Conservation (phyloP, 2,888 invertebrate species). For the Leptarthrus brevirostris region DNA sequence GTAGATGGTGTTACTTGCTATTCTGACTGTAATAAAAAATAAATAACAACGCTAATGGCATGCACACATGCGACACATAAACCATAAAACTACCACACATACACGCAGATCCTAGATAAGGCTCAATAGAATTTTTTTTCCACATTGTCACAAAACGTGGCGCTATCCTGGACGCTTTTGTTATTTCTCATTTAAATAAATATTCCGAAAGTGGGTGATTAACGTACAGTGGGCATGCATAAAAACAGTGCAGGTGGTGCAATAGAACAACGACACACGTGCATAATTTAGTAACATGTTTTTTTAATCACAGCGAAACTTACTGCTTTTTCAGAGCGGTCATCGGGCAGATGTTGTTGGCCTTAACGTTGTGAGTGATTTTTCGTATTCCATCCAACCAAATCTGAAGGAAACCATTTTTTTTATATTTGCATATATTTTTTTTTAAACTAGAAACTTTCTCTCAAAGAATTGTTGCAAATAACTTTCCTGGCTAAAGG, state of each 20-base stretch:
- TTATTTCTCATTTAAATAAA: not conserved
- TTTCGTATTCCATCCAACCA: constrained; percentile 95
- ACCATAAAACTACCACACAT: not conserved
- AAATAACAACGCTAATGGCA: constrained; percentile 34
- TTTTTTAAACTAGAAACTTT: not conserved
- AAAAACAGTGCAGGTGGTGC: too few relatives aligned
- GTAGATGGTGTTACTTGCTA: constrained; percentile 10
- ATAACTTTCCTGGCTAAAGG: not conserved
- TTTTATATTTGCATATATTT: not conserved
- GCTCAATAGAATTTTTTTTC: not conserved
- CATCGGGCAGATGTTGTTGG: constrained; percentile 98
- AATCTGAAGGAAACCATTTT: constrained; percentile 73
- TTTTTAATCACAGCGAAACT: constrained; percentile 69
- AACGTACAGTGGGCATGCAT: constrained; percentile 35
- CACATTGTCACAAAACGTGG: not conserved
- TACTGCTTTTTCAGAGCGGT: constrained; percentile 99
- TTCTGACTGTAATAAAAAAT: constrained; percentile 6
- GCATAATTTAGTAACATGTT: not conserved
- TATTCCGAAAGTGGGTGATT: not conserved
- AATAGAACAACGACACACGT: not conserved
- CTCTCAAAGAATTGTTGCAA: constrained; percentile 30
- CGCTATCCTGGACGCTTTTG: not conserved
- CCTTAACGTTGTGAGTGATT: constrained; percentile 98
- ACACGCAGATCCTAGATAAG: not conserved
- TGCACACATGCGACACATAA: constrained; percentile 51